Base-by-base conservation (phyloP, 2,113 vertebrate species). In the Pterocles orientalis region DNA sequence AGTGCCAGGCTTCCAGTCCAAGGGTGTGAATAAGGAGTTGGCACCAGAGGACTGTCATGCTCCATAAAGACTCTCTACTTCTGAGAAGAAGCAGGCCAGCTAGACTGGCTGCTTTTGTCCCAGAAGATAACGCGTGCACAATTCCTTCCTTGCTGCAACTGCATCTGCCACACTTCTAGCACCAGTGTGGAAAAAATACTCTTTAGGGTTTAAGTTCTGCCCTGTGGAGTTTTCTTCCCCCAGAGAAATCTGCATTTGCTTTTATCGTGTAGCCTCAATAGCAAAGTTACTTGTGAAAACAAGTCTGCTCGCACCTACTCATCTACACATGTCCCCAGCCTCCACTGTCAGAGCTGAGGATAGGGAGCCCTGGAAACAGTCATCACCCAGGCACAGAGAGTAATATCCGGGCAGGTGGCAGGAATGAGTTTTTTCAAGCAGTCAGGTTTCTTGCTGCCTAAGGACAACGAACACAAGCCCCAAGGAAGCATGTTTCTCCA, bases 31-130 rank as follows among this genome's bases (percentile, higher is more conserved):
- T 33, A 54, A 39, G 54, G 85, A 97, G 53, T 58, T 91, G 86
- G 95, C 93, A 97, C 84, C 91, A 97, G 80, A 96, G 86, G 60
- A 96, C 78, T 80, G 84, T 88, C 96, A 94, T 88, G 71, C 79
- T 86, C 82, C 75, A 78, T 85, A 77, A 93, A 96, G 82, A 93
- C 76, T 34, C 56, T 66, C 53, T 81, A 29, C 17, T 86, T 34
- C 64, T 14, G 4, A 73, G 54, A 92, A 89, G 20, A 17, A 87
- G 58, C 50, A 85, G 70, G n/a, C 90, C 68, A 77, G 26, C 77
- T 72, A 64, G 15, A 48, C 33, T 95, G 88, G 36, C 21, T 76
- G 62, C 93, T 97, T 98, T 98, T 97, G 97, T 83, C 28, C 57
- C 29, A 89, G 75, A 90, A 95, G 33, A 72, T 14, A 87, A 91